Conservation (phyloP, 2,113 vertebrate genomes). For the Cheilinus undulatus region DNA sequence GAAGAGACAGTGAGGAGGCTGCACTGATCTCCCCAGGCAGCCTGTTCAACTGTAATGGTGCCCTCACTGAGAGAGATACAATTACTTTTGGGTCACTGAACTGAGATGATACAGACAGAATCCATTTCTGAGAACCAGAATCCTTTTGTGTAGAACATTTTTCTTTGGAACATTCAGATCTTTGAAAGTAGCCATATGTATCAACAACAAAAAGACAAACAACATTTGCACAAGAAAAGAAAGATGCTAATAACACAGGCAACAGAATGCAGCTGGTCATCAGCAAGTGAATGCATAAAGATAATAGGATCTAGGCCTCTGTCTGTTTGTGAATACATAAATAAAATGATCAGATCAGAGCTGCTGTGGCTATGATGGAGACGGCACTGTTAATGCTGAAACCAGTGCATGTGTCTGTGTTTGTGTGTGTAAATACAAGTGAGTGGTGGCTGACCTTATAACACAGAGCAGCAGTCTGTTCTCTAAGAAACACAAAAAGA, state of each 20-base stretch:
- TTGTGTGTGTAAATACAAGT: conserved; percentile 7
- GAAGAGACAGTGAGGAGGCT: conserved; percentile 17
- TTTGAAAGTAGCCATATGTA: conserved; percentile 34
- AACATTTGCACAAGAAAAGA: conserved; percentile 50
- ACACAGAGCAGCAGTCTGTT: conserved; percentile 69
- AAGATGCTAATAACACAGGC: conserved; percentile 10
- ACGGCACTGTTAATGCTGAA: conserved; percentile 42
- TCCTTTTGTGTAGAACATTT: conserved; percentile 13
- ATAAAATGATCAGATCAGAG: conserved; percentile 61
- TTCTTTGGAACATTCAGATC: background rate
- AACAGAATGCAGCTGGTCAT: conserved; percentile 48
- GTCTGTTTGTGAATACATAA: conserved; percentile 46
- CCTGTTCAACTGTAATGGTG: conserved; percentile 38
- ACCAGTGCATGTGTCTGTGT: conserved; percentile 17
- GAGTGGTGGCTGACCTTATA: conserved; percentile 63
- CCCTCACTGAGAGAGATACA: conserved; percentile 32
- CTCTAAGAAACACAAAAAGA: conserved; percentile 55
- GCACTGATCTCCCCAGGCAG: conserved; percentile 52
- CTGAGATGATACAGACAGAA: conserved; percentile 53
- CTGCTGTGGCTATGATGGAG: conserved; percentile 16
- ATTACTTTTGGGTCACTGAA: conserved; percentile 64
- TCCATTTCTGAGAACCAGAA: conserved; percentile 34
- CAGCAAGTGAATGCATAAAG: conserved; percentile 31
- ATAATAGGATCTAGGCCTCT: conserved; percentile 39
- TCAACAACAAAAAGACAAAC: conserved; percentile 32